phyloP scores from a whole-genome alignment of 2,113 vertebrate species.

The Chaetodon auriga region DNA sequence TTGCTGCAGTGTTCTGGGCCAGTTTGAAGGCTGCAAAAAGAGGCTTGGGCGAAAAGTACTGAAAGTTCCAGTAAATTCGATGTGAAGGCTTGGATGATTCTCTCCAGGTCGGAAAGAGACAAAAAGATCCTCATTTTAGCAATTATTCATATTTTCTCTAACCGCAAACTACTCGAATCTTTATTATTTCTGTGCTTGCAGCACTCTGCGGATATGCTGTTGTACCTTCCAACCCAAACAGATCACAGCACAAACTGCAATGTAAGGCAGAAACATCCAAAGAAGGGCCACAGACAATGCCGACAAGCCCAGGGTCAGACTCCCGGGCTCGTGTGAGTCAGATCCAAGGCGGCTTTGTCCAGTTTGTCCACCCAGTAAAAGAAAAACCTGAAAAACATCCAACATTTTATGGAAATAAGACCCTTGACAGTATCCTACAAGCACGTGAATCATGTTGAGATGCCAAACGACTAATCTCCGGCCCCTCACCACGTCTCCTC shows the following conservation, averaged over 20 bases:
- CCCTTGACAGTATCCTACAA: background rate
- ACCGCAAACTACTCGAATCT: background rate
- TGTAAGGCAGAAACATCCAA: conserved; percentile 45
- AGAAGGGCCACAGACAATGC: conserved; percentile 23
- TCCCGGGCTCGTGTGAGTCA: background rate
- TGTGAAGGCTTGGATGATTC: background rate
- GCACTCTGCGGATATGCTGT: background rate
- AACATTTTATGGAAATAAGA: background rate
- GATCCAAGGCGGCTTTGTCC: background rate
- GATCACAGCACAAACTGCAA: conserved; percentile 39
- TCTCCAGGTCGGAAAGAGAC: background rate
- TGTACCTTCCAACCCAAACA: background rate
- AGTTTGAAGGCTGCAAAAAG: background rate
- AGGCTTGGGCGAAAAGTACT: background rate
- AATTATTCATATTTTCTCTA: background rate
- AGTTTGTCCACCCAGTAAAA: conserved; percentile 24
- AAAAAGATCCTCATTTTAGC: background rate
- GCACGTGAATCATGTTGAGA: no score
- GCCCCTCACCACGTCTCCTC: conserved; percentile 41
- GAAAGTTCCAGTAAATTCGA: background rate
- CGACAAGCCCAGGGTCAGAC: conserved; percentile 34
- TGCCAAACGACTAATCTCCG: background rate
- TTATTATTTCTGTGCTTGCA: background rate
- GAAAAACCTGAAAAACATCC: conserved; percentile 22
- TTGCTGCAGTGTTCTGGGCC: background rate